Evolutionary conservation across 2,888 invertebrate species (phyloP), one percentile per base, ranked within the genome.

Genomic region (Agrochola litura): DNA sequence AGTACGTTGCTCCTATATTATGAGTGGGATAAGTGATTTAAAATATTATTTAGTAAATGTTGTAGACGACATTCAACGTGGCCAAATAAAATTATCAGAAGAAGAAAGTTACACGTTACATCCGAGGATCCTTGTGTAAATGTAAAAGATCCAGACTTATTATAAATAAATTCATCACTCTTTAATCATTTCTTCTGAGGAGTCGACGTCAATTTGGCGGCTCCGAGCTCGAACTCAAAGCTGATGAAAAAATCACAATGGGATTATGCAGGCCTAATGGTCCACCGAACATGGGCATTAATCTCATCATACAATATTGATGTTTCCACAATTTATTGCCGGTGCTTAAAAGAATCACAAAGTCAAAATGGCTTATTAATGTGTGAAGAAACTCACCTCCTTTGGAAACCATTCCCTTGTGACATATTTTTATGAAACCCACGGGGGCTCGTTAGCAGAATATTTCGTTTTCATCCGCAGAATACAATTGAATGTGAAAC

Each of bases 301-400:
- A 96, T 95, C 94, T 95, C 94, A 89, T 95, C 95, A 96, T 96
- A 95, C 95, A 96, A 96, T 96, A 96, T 96, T 96, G 95, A 96
- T 96, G 96, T 95, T 92, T 92, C 91, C 92, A 91, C 92, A 95
- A 96, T 96, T 96, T 96, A 96, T 96, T 89, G 95, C 94, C 92
- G 89, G 89, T 92, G 93, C 92, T 93, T 92, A 92, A 90, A 92
- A 84, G 91, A 92, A 95, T 95, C 92, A 94, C 90, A 95, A 95
- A 96, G 95, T 95, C 95, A 93, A 96, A 95, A 92, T 89, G 90
- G 90, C 94, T 95, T 96, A 96, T 96, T 95, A 95, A 96, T 96
- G 96, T 96, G 96, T 96, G 96, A 96, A 96, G 94, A 94, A 93
- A 92, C 93, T 92, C 96, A 96, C 96, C 95, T 96, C 92, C 89